Conservation (phyloP, 2,113 vertebrate species). For the Hydropotes inermis region DNA sequence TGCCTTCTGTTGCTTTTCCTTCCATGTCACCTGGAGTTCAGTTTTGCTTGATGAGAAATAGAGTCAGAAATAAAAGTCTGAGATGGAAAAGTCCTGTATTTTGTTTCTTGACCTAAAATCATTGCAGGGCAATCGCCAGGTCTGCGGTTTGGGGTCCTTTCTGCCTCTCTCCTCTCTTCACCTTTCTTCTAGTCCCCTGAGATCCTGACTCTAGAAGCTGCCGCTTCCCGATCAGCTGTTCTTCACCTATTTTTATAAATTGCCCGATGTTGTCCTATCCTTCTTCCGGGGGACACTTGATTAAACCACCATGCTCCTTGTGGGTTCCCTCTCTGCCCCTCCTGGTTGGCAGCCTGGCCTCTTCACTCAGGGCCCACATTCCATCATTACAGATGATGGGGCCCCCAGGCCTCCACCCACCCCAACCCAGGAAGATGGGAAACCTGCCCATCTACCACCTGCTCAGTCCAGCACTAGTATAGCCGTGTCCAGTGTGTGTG, state of each 20-base stretch:
- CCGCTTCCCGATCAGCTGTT: not conserved
- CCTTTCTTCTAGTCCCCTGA: not conserved
- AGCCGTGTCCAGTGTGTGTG: not conserved
- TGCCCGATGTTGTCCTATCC: not conserved
- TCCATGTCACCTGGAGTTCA: not conserved
- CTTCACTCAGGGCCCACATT: not conserved
- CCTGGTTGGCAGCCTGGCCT: not conserved
- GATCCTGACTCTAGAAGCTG: not conserved
- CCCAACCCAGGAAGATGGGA: not conserved
- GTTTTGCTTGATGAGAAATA: constrained; percentile 13
- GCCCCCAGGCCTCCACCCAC: not conserved
- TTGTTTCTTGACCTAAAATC: not conserved
- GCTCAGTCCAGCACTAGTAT: not conserved
- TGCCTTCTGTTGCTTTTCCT: constrained; percentile 27
- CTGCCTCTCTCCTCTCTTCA: not conserved
- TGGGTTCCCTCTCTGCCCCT: not conserved
- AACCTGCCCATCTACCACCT: not conserved
- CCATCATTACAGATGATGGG: not conserved
- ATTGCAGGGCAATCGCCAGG: not conserved
- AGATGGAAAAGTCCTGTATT: not conserved
- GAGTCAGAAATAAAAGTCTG: not conserved
- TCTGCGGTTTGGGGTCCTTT: not conserved
- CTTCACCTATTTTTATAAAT: not conserved
- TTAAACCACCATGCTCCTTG: not conserved
- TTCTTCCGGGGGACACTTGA: not conserved